Evolutionary conservation across 2,797 vertebrate genomes (phyloP).

Genomic region (Mormyrops boulengeri): DNA sequence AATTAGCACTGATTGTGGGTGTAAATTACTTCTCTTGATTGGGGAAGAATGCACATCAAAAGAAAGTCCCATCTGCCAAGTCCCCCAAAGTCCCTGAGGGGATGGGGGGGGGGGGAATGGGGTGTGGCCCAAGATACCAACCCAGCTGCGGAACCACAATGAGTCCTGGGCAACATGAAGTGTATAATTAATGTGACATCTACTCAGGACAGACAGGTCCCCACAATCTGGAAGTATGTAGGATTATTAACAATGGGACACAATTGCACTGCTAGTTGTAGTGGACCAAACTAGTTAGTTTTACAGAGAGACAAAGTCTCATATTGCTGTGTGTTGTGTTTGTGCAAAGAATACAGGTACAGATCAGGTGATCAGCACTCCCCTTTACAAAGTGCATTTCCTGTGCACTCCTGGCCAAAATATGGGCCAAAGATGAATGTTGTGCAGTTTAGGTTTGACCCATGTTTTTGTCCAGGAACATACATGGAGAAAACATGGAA

Average conservation of each 20-base stretch:
- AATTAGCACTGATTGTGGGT: slow-evolving; percentile 12
- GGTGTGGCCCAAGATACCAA: neutral
- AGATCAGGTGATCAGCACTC: neutral
- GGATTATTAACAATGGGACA: neutral
- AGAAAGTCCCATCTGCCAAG: slow-evolving; percentile 13
- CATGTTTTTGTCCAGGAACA: neutral
- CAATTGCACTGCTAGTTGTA: neutral
- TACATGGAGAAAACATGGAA: neutral
- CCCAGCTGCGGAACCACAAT: neutral
- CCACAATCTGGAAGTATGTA: neutral
- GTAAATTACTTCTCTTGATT: slow-evolving; percentile 11
- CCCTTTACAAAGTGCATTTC: neutral
- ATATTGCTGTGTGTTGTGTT: neutral
- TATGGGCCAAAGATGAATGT: neutral
- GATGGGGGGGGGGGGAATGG: neutral
- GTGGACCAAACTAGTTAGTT: neutral
- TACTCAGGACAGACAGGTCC: neutral
- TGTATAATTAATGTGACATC: neutral
- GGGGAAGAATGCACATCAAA: neutral
- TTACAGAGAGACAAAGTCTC: neutral
- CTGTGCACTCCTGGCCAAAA: neutral
- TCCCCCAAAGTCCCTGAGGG: neutral
- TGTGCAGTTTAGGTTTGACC: neutral
- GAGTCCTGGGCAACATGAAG: neutral
- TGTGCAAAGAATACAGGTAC: neutral